These are phyloP conservation scores for Meloidogyne chitwoodi DNA, from an alignment of 1,140 invertebrate species.

Conservation along the genomic window DNA sequence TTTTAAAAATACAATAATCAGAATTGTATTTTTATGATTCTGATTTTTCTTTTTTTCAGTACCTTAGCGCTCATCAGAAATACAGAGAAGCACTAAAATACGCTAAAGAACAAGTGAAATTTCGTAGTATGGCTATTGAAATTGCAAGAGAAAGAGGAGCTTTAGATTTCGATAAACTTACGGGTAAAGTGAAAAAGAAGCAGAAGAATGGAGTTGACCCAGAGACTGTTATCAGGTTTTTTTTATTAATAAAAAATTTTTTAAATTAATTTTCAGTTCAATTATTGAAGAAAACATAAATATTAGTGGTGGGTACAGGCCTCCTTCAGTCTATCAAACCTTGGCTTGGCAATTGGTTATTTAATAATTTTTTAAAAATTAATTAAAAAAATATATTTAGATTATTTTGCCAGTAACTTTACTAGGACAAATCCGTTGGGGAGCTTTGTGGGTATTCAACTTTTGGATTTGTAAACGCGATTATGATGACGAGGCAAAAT, in stretches of 20 bases:
- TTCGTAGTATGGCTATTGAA: conserved; percentile 73
- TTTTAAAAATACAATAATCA: too few species aligned
- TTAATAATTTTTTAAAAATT: not conserved
- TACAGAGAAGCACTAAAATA: conserved; percentile 80
- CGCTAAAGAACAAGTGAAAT: conserved; percentile 79
- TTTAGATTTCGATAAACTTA: conserved; percentile 63
- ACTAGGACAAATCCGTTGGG: conserved; percentile 71
- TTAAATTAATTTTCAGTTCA: conserved; percentile 61
- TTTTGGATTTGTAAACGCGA: conserved; percentile 73
- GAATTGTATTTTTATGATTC: too few species aligned
- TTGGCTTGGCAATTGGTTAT: conserved; percentile 73
- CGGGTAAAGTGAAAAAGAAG: conserved; percentile 64
- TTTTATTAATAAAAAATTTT: not conserved
- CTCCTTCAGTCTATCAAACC: conserved; percentile 70
- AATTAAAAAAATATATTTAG: not conserved
- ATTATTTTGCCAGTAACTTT: conserved; percentile 4
- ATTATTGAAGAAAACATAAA: conserved; percentile 80
- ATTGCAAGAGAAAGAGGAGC: conserved; percentile 74
- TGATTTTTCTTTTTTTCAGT: conserved; percentile 60
- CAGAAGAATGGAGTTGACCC: conserved; percentile 74
- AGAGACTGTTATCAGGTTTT: conserved; percentile 69
- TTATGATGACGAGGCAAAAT: conserved; percentile 76
- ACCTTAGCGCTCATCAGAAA: conserved; percentile 64
- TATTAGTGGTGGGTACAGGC: conserved; percentile 76
- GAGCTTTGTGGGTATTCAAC: conserved; percentile 74